Evolutionary conservation across 2,888 invertebrate species (phyloP).

Genomic region (Cosmia trapezina): DNA sequence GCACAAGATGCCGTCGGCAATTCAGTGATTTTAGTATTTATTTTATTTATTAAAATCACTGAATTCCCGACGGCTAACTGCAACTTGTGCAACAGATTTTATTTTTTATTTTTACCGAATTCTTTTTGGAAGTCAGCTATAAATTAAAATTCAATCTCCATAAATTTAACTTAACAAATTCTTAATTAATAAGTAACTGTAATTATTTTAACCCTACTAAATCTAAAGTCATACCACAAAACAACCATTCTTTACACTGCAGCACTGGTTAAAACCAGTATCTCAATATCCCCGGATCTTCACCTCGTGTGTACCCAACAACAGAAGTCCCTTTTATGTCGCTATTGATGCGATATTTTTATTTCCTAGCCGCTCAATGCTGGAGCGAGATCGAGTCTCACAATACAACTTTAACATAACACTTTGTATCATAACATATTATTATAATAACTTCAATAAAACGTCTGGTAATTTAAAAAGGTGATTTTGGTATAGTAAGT

Average conservation of each 20-base stretch:
- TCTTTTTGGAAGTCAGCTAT: no score
- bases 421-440: conserved; percentile 46
- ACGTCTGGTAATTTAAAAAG: not conserved
- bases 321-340: conserved; percentile 76
- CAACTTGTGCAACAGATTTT: no score
- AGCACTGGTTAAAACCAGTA: no score
- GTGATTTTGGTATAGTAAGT: no score
- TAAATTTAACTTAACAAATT: no score
- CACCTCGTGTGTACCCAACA: conserved; percentile 49
- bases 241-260: not conserved
- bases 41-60: no score
- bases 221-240: not conserved
- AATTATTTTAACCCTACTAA: not conserved
- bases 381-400: conserved; percentile 40
- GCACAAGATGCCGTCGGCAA: not conserved
- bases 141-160: no score
- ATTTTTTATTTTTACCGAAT: no score
- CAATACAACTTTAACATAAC: conserved; percentile 59
- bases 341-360: conserved; percentile 88
- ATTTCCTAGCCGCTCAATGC: conserved; percentile 84
- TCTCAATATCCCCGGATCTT: no score
- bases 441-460: not conserved
- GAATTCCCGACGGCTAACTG: no score
- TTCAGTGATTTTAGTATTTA: not conserved
- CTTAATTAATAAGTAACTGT: not conserved